Conservation (phyloP, 2,113 vertebrate species). For the Sylvietta virens region DNA sequence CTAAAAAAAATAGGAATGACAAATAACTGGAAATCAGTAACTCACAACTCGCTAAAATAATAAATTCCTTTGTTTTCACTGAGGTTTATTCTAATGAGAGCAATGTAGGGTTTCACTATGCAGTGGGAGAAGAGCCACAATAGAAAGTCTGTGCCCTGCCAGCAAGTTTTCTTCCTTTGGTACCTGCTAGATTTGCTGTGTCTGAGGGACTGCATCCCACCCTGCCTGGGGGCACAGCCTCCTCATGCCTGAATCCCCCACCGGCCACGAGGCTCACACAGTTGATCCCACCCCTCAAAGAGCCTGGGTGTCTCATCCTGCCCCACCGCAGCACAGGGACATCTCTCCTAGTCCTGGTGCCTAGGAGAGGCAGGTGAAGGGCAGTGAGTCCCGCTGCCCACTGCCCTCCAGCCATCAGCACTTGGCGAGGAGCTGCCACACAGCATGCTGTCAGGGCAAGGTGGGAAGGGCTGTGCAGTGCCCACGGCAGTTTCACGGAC, state of each 20-base stretch:
- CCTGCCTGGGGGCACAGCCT: accelerated
- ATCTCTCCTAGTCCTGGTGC: not conserved
- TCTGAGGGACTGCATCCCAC: not conserved
- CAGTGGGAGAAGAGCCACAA: not conserved
- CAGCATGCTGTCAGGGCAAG: not conserved
- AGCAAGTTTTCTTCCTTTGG: not conserved
- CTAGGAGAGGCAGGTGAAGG: too few relatives aligned
- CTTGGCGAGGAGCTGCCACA: not conserved
- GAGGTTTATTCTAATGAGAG: not conserved
- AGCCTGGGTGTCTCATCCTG: not conserved
- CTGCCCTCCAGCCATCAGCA: not conserved
- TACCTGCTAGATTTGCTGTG: not conserved
- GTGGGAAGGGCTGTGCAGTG: not conserved
- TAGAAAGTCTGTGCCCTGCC: not conserved
- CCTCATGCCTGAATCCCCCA: not conserved
- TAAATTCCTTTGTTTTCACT: not conserved
- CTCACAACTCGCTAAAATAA: not conserved
- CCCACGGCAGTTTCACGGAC: not conserved
- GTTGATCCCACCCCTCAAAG: not conserved
- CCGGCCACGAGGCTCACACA: not conserved
- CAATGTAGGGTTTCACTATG: not conserved
- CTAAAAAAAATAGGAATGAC: not conserved
- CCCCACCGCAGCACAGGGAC: accelerated
- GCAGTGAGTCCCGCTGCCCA: not conserved
- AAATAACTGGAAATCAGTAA: not conserved